Evolutionary conservation across 2,797 vertebrate species (phyloP).

Genomic region (Propithecus deckenii): DNA sequence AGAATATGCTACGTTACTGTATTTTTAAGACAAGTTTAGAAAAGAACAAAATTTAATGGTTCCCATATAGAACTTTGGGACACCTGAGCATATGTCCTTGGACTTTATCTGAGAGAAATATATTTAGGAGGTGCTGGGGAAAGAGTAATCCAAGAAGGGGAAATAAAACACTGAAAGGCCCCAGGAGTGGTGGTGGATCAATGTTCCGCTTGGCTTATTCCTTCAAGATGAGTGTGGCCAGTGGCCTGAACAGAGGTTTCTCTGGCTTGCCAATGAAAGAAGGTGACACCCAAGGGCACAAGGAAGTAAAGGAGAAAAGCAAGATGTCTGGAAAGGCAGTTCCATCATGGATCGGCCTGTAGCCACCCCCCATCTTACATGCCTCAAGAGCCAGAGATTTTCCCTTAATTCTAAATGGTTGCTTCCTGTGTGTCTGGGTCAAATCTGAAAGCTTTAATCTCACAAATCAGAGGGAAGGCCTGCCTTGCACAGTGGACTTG

Average conservation of each 20-base stretch:
- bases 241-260: background rate
- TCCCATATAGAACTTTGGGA: background rate
- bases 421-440: background rate
- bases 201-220: background rate
- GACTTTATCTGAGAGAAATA: background rate
- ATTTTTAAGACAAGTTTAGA: slow-evolving; percentile 4
- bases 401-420: background rate
- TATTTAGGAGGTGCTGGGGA: background rate
- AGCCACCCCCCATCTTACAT: background rate
- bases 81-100: background rate
- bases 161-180: background rate
- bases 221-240: background rate
- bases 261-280: background rate
- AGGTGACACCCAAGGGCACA: background rate
- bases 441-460: background rate
- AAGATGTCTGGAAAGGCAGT: background rate
- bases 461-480: background rate
- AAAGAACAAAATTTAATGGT: slow-evolving; percentile 7
- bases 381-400: background rate
- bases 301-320: background rate
- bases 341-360: background rate
- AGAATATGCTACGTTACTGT: background rate
- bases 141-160: background rate
- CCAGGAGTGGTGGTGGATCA: background rate
- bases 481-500: background rate